Evolutionary conservation across 2,888 invertebrate genomes (phyloP).

Genomic region (Conomelus anceps): DNA sequence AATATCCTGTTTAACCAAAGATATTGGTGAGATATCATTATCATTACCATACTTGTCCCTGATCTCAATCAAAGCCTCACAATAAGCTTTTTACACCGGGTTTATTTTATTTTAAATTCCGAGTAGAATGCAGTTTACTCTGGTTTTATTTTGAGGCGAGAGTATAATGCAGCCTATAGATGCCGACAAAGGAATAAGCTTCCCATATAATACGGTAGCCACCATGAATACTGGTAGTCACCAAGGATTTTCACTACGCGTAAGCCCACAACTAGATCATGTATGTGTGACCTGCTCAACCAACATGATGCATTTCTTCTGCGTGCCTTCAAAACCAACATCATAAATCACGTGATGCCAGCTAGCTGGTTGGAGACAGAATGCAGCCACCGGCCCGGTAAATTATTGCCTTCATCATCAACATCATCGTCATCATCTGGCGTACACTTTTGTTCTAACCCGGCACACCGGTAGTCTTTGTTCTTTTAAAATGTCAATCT

Average conservation of each 20-base stretch:
- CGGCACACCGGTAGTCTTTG: background rate
- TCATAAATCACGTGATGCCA: background rate
- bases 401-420: background rate
- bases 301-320: background rate
- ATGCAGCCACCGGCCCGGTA: background rate
- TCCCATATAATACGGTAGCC: background rate
- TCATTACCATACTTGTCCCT: background rate
- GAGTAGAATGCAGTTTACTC: background rate
- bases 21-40: background rate
- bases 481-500: background rate
- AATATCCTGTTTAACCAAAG: no score
- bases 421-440: background rate
- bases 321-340: background rate
- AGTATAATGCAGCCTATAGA: background rate
- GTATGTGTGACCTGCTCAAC: background rate
- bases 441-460: background rate
- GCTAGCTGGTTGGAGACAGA: background rate
- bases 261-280: background rate
- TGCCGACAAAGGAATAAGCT: background rate
- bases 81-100: background rate
- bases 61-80: background rate
- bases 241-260: background rate
- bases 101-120: background rate
- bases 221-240: background rate
- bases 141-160: background rate